A percentile compares a stretch with the other conserved stretches of the same genome.
Conservation (phyloP, 2,113 vertebrate species). For the Oreotrochilus melanogaster region DNA sequence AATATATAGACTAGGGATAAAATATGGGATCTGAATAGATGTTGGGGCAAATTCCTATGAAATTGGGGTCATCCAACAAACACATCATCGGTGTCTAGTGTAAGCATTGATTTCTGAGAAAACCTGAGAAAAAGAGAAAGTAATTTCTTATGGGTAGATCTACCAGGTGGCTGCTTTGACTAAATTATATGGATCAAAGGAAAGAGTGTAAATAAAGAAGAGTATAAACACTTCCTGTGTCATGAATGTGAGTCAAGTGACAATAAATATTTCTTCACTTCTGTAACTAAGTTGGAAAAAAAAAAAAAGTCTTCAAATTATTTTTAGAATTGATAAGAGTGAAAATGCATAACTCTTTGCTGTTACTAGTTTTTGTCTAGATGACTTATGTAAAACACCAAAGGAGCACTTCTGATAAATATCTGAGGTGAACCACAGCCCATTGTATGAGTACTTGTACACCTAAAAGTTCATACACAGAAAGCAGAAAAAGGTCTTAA, state of each 20-base stretch:
- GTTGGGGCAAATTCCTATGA: not conserved
- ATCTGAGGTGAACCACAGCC: not conserved
- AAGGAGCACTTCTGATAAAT: not conserved
- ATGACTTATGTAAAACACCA: not conserved
- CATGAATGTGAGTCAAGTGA: not conserved
- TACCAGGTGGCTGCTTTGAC: not conserved
- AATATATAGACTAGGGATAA: not conserved
- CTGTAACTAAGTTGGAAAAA: not conserved
- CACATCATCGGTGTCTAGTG: not conserved
- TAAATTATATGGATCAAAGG: not conserved
- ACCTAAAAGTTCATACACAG: not conserved
- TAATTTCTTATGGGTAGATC: accelerated
- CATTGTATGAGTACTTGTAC: not conserved
- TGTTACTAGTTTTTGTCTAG: not conserved
- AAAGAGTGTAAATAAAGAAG: not conserved
- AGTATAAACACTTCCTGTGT: not conserved
- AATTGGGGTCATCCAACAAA: not conserved
- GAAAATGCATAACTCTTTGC: not conserved
- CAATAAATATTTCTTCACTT: not conserved
- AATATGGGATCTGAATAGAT: not conserved
- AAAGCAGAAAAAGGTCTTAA: not conserved
- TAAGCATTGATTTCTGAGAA: not conserved
- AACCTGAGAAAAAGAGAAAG: not conserved
- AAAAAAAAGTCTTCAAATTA: not conserved
- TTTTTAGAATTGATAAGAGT: not conserved